These are phyloP conservation scores for Hoplostethus atlanticus DNA, from an alignment of 2,797 vertebrate species.

Conservation along the genomic window DNA sequence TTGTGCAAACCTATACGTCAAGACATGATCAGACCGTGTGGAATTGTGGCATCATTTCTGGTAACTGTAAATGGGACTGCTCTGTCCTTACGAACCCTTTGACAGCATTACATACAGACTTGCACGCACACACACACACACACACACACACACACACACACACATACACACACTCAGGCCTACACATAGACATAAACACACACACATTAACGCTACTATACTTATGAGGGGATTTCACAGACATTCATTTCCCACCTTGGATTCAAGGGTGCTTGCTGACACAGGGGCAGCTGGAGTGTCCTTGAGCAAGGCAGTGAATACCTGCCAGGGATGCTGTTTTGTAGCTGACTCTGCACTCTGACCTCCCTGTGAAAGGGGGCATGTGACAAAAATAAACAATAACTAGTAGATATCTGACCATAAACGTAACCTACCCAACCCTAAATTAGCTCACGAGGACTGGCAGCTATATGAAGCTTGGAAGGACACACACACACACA, in stretches of 20 bases:
- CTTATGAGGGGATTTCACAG: background rate
- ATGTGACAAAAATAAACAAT: no score
- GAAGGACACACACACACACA: background rate
- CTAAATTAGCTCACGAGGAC: background rate
- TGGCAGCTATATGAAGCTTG: background rate
- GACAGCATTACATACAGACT: background rate
- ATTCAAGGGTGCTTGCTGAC: no score
- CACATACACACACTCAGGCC: background rate
- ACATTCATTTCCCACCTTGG: background rate
- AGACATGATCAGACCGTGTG: conserved; percentile 33
- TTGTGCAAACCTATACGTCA: conserved; percentile 22
- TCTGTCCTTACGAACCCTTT: background rate
- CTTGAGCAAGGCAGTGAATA: no score
- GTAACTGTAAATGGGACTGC: background rate
- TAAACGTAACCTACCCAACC: no score
- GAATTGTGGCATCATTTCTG: background rate
- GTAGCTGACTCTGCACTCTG: no score
- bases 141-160: background rate
- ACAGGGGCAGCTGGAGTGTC: no score
- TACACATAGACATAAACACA: background rate
- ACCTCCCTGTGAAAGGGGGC: no score
- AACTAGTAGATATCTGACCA: no score
- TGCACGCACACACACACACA: background rate
- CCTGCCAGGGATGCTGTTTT: no score
- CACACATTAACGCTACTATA: background rate